Conservation (phyloP, 2,113 vertebrate genomes). For the Hiodon alosoides region DNA sequence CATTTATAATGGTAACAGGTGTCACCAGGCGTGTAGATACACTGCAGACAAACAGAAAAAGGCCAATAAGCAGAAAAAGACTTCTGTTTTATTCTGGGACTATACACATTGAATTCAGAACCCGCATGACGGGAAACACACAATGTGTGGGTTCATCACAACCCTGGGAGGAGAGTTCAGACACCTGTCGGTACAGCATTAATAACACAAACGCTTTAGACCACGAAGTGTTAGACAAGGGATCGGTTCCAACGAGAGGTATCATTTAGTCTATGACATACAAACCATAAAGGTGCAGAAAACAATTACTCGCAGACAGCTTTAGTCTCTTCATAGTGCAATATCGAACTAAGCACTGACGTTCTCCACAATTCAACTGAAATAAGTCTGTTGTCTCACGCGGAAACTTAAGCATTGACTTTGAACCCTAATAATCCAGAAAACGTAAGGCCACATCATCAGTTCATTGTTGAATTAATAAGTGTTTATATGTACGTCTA, state of each 20-base stretch:
- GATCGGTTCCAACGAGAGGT: not conserved
- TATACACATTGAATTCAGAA: slow-evolving; percentile 37
- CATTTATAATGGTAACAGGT: not conserved
- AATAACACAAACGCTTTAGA: slow-evolving; percentile 1
- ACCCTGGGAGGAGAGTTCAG: slow-evolving; percentile 16
- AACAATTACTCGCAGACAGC: not conserved
- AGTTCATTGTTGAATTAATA: not conserved
- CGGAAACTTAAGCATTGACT: not conserved
- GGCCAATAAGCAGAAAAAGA: slow-evolving; percentile 31
- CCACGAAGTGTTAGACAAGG: not conserved
- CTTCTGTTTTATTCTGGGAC: slow-evolving; percentile 49
- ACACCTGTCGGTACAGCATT: not conserved
- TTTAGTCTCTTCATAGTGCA: not conserved
- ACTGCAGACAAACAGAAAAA: slow-evolving; percentile 17
- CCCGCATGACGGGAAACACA: not conserved
- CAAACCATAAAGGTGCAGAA: not conserved
- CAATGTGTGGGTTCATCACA: slow-evolving; percentile 2
- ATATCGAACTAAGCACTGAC: not conserved
- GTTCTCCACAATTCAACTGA: not conserved
- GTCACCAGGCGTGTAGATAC: not conserved
- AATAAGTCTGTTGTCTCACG: slow-evolving; percentile 9
- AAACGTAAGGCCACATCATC: not conserved
- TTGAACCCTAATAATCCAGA: not conserved
- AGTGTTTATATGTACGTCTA: not conserved
- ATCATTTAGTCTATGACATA: not conserved